Evolutionary conservation across 2,888 invertebrate genomes (phyloP).

Genomic region (Andrena hattorfiana): DNA sequence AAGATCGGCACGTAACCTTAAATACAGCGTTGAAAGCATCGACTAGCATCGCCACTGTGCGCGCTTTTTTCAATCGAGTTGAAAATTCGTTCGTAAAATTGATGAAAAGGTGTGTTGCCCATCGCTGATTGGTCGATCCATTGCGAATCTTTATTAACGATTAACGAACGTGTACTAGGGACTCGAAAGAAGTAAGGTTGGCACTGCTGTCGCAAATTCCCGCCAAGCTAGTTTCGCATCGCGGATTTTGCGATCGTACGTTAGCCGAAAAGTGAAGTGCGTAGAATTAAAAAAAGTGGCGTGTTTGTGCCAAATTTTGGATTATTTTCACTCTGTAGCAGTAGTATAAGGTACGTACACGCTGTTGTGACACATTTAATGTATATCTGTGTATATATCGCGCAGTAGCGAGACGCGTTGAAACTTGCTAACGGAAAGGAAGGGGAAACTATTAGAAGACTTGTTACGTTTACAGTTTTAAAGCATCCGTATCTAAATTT

Average conservation of each 20-base stretch:
- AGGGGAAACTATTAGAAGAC: not conserved
- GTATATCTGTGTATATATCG: not conserved
- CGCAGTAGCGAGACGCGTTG: not conserved
- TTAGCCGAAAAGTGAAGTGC: not conserved
- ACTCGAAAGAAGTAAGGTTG: constrained; percentile 1
- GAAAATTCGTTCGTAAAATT: not conserved
- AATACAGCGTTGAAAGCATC: not conserved
- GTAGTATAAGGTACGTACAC: not conserved
- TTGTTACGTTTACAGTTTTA: not conserved
- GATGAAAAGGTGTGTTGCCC: not conserved
- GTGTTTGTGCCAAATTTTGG: too few relatives aligned
- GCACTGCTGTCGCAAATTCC: not conserved
- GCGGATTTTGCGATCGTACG: not conserved
- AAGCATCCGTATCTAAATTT: not conserved
- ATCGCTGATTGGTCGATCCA: not conserved
- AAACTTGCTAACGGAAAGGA: not conserved
- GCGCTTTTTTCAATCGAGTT: not conserved
- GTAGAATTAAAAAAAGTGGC: not conserved
- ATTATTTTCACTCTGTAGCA: not conserved
- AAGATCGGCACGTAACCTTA: constrained; percentile 46
- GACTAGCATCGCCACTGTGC: not conserved
- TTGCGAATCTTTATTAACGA: not conserved
- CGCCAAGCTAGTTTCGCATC: constrained; percentile 3
- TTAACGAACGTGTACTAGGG: not conserved
- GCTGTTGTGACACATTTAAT: not conserved